Evolutionary conservation across 2,888 invertebrate genomes (phyloP).

Genomic region (Ophraella communa): DNA sequence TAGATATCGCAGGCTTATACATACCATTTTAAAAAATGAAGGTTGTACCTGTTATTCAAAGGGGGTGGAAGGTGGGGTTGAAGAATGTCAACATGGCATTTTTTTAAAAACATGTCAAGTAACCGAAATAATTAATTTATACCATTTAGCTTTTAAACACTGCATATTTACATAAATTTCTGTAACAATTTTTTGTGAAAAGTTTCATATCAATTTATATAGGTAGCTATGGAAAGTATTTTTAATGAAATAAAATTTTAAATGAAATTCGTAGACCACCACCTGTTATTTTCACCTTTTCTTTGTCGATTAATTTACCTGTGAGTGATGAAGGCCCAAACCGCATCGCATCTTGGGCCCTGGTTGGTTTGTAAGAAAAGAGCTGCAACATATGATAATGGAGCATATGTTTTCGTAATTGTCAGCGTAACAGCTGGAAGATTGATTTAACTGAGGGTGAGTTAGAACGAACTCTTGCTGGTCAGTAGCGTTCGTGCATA

Average conservation of each 20-base stretch:
- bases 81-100: no score
- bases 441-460: neutral
- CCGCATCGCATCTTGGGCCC: neutral
- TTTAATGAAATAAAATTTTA: neutral
- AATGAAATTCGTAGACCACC: neutral
- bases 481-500: neutral
- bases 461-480: neutral
- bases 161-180: no score
- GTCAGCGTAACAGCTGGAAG: neutral
- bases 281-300: slow-evolving; percentile 3
- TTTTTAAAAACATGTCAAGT: no score
- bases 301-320: neutral
- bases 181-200: no score
- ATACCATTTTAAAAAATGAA: no score
- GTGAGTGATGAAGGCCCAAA: neutral
- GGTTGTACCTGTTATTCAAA: no score
- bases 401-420: slow-evolving; percentile 6
- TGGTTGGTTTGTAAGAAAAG: neutral
- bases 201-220: no score
- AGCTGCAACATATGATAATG: slow-evolving; percentile 5
- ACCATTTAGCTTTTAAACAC: no score
- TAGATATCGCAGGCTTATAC: no score
- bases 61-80: no score
- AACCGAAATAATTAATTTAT: no score
- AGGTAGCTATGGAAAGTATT: no score